Base-by-base conservation (phyloP, 2,113 vertebrate genomes). In the Rynchops niger region DNA sequence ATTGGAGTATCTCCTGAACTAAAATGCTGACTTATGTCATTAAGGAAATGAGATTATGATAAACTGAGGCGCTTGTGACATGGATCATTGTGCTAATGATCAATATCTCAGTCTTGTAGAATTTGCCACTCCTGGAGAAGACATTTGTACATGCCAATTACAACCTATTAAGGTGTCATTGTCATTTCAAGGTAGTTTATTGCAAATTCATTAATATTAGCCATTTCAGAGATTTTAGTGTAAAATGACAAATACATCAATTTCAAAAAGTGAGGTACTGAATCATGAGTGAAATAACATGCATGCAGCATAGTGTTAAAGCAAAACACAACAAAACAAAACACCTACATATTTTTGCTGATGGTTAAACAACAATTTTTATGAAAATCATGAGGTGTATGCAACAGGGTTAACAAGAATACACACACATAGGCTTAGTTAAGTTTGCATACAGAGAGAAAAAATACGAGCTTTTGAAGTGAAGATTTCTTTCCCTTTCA, bases 41-140 rank as follows among this genome's bases (percentile, higher is more conserved):
- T 97, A 97, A 94, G 91, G 78, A 97, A 98, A 98, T 93, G 67
- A 96, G 80, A 66, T 92, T 73, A 52, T 97, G 90, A 98, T 95
- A 95, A 98, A 96, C 90, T 70, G 94, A 97, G 62, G 72, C 88
- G n/a, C 58, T 94, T 97, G 65, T 93, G 96, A 88, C 90, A 97
- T 72, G 93, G 95, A 97, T 95, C 86, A 88, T 92, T 97, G 92
- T 96, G 52, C n/a, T 96, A 93, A 97, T 92, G 97, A 98, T 98
- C 96, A 97, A 93, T 95, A 96, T 86, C 83, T 88, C 50, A 93
- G 73, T 67, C 86, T 91, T 50, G 29, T 63, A 92, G 85, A 96
- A 95, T 88, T 70, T 96, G 59, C 55, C 66, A n/a, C 43, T 98
- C 36, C 70, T 93, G 45, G 42, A 96, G 79, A 96, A 94, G 72